Evolutionary conservation across 2,888 invertebrate genomes (phyloP).

Genomic region (Aspidapion aeneum): DNA sequence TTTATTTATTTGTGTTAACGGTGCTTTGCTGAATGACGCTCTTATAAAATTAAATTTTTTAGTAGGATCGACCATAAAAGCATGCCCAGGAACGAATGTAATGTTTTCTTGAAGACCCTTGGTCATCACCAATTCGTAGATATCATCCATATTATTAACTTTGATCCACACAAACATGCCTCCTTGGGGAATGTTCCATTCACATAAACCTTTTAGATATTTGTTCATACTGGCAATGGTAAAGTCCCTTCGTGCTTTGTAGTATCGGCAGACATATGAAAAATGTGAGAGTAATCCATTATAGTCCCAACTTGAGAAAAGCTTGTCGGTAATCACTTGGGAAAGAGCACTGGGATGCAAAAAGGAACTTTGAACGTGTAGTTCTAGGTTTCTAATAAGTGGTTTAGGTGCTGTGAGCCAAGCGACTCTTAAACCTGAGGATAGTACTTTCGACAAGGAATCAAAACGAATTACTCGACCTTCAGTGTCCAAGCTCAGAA

Average conservation of each 20-base stretch:
- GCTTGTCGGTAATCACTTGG: slow-evolving; percentile 57
- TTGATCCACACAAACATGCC: slow-evolving; percentile 80
- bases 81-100: slow-evolving; percentile 65
- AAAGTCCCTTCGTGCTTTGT: slow-evolving; percentile 59
- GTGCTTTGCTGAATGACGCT: slow-evolving; percentile 67
- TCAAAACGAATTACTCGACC: slow-evolving; percentile 74
- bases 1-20: slow-evolving; percentile 60
- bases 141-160: slow-evolving; percentile 64
- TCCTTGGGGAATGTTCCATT: slow-evolving; percentile 64
- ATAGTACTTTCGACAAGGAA: slow-evolving; percentile 72
- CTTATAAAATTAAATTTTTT: slow-evolving; percentile 65
- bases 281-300: slow-evolving; percentile 60
- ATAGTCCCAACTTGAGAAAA: slow-evolving; percentile 58
- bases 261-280: slow-evolving; percentile 56
- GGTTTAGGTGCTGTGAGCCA: slow-evolving; percentile 69
- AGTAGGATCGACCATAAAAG: no score
- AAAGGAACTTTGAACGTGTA: slow-evolving; percentile 68
- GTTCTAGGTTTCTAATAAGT: slow-evolving; percentile 59
- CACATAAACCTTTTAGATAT: slow-evolving; percentile 59
- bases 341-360: slow-evolving; percentile 62
- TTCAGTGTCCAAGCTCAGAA: slow-evolving; percentile 70
- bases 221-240: slow-evolving; percentile 58
- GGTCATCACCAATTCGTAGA: slow-evolving; percentile 68
- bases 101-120: slow-evolving; percentile 65
- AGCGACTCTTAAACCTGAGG: slow-evolving; percentile 69